phyloP scores from a whole-genome alignment of 1,140 invertebrate species.

The Anthonomus grandis region DNA sequence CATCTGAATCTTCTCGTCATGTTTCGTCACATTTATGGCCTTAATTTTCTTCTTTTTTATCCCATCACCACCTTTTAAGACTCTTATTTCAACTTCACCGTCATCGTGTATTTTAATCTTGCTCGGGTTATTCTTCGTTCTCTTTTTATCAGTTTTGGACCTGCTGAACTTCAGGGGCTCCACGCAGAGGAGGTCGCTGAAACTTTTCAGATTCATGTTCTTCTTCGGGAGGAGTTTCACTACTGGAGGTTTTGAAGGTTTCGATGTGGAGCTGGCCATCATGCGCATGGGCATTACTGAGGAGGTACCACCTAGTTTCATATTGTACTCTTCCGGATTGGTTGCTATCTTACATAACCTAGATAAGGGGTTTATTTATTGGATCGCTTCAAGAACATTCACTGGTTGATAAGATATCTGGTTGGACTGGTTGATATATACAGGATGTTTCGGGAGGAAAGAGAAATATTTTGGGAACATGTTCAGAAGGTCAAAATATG shows the following conservation, averaged over 20 bases:
- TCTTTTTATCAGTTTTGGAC: background rate
- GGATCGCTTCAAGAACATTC: too few relatives aligned
- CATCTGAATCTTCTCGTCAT: background rate
- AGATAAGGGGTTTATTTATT: too few relatives aligned
- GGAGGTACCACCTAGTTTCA: background rate
- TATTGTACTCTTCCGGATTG: background rate
- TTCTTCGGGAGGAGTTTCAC: slow-evolving; percentile 10
- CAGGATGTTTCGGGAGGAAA: too few relatives aligned
- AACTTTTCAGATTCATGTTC: slow-evolving; percentile 19
- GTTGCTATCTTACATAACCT: too few relatives aligned
- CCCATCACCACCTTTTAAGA: background rate
- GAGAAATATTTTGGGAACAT: too few relatives aligned
- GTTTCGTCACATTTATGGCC: background rate
- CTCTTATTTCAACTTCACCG: background rate
- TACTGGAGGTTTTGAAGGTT: background rate
- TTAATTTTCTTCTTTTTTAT: background rate
- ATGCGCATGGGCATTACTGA: background rate
- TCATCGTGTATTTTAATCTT: background rate
- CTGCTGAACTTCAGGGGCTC: background rate
- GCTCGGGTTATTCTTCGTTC: background rate
- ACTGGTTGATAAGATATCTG: too few relatives aligned
- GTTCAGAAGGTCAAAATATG: too few relatives aligned
- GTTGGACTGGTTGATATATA: too few relatives aligned
- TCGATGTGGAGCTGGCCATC: slow-evolving; percentile 2
- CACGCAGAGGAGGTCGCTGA: slow-evolving; percentile 6